A percentile compares a stretch with the other conserved stretches of the same genome.
phyloP scores from a whole-genome alignment of 2,797 vertebrate species.

The Graptemys geographica region DNA sequence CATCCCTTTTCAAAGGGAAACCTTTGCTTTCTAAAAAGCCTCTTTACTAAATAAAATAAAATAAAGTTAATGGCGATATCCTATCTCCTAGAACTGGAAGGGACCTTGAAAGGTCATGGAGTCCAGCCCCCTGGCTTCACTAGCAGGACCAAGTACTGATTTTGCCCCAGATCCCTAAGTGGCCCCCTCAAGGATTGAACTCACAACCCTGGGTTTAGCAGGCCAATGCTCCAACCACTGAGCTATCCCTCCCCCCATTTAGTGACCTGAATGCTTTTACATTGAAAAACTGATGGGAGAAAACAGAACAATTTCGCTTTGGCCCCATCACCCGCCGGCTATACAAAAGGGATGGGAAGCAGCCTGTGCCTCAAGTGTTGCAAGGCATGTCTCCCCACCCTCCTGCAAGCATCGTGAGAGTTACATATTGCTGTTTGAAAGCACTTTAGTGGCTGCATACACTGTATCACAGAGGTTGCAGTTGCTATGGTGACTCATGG shows the following conservation, averaged over 20 bases:
- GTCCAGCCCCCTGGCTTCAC: too few species aligned
- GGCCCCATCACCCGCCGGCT: fast-evolving
- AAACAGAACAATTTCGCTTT: fast-evolving
- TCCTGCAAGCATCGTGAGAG: not conserved
- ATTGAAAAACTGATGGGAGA: fast-evolving
- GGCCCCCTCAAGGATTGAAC: too few species aligned
- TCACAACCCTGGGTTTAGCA: too few species aligned
- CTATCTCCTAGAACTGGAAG: too few species aligned
- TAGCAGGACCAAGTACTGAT: too few species aligned
- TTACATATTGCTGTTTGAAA: not conserved
- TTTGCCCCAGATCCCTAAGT: too few species aligned
- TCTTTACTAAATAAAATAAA: not conserved
- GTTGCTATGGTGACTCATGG: slow-evolving; percentile 73
- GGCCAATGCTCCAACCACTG: too few species aligned
- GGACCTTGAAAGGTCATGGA: too few species aligned
- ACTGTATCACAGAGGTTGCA: slow-evolving; percentile 20
- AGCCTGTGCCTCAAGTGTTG: fast-evolving
- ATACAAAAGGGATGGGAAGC: fast-evolving
- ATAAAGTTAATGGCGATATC: too few species aligned
- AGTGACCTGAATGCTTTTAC: not conserved
- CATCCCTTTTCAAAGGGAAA: not conserved
- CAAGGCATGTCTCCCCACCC: not conserved
- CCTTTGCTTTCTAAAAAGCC: not conserved
- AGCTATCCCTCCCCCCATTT: too few species aligned
- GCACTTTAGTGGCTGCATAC: not conserved